Percentiles rank a stretch among this genome's conserved stretches.
Evolutionary conservation across 64 coral and sea anemone species (phyloP).

Genomic region (Montipora efflorescens): DNA sequence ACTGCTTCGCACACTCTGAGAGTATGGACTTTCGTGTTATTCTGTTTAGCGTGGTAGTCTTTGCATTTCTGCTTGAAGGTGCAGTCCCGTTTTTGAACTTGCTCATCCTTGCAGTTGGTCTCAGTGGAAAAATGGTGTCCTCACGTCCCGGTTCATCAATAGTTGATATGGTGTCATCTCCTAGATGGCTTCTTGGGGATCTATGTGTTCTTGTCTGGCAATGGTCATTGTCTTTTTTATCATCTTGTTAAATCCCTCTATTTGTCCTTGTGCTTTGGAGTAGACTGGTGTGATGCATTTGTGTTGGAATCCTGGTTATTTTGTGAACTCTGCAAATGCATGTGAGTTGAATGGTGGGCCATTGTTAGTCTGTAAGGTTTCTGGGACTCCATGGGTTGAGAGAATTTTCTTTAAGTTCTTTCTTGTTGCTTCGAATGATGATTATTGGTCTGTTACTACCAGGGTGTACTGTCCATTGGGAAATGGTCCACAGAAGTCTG

Average conservation of each 20-base stretch:
- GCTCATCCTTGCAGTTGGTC: background rate
- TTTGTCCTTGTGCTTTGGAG: background rate
- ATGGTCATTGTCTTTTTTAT: background rate
- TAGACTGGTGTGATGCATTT: background rate
- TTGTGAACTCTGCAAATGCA: background rate
- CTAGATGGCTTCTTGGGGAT: constrained; percentile 19
- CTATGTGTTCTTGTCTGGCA: constrained; percentile 17
- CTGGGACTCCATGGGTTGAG: background rate
- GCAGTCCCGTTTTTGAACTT: background rate
- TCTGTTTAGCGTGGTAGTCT: constrained; percentile 56
- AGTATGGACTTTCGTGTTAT: background rate
- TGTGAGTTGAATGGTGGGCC: no score
- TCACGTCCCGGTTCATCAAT: constrained; percentile 19
- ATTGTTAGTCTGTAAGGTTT: no score
- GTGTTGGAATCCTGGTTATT: background rate
- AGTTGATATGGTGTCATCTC: background rate
- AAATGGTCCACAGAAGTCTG: constrained; percentile 14
- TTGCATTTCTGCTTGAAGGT: constrained; percentile 32
- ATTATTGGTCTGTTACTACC: constrained; percentile 37
- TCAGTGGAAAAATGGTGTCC: constrained; percentile 37
- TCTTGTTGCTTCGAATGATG: constrained; percentile 9
- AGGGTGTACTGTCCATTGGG: constrained; percentile 35
- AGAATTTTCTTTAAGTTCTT: background rate
- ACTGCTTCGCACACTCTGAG: constrained; percentile 38
- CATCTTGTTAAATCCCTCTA: background rate